These are phyloP conservation scores for Heloderma charlesbogerti DNA, from an alignment of 2,113 vertebrate genomes.

Conservation along the genomic window DNA sequence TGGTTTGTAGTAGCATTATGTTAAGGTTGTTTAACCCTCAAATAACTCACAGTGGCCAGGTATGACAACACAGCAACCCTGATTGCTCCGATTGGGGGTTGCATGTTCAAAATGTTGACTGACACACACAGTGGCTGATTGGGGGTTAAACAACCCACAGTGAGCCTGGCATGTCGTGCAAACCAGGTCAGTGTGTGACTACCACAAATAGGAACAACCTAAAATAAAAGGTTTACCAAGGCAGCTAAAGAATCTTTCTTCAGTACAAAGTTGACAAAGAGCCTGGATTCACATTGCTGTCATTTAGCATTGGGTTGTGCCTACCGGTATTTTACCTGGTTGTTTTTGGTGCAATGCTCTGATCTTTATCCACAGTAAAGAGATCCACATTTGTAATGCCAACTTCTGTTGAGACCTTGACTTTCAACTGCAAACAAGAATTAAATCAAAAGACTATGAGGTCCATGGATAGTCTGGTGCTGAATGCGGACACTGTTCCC, in stretches of 20 bases:
- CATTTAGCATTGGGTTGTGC: neutral
- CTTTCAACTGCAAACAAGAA: constrained; percentile 86
- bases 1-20: too few species aligned
- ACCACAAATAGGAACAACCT: neutral
- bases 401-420: constrained; percentile 98
- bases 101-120: too few species aligned
- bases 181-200: neutral
- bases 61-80: too few species aligned
- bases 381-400: constrained; percentile 94
- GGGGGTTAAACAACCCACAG: too few species aligned
- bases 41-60: too few species aligned
- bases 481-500: too few species aligned
- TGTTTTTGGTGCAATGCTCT: constrained; percentile 97
- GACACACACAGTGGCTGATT: neutral
- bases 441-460: neutral
- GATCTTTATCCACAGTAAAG: constrained; percentile 97
- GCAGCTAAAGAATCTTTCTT: neutral
- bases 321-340: constrained; percentile 77
- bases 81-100: too few species aligned
- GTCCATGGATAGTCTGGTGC: neutral
- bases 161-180: too few species aligned
- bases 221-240: neutral
- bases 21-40: too few species aligned
- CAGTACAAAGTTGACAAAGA: neutral
- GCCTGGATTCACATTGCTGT: rapidly evolving